Base-by-base conservation (phyloP, 1,140 invertebrate genomes). In the Melitaea cinxia region DNA sequence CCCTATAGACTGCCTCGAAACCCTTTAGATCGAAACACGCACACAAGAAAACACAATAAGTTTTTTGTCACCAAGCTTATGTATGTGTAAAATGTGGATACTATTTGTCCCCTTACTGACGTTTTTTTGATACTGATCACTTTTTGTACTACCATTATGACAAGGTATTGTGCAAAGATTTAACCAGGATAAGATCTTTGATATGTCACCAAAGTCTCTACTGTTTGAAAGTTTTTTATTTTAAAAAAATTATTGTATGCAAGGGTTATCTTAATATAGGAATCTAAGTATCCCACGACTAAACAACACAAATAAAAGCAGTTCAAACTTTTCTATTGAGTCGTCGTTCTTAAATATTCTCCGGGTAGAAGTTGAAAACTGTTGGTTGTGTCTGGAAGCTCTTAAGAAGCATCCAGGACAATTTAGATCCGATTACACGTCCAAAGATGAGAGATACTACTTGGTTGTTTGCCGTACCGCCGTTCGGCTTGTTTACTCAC, bases 61-160 rank as follows among this genome's bases (percentile, higher is more conserved):
- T 74, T 88, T 83, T 87, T 85, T 88, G 77, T 86, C 83, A 78
- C 77, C 73, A 61, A 65, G 62, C 64, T 67, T 72, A 67, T 63
- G 55, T 50, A 58, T 75, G 69, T 73, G 72, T 80, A 74, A 77
- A 75, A 75, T 78, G 66, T 82, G 77, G 77, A 81, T 83, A 77
- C 77, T 64, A 83, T 85, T 79, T 82, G 80, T 85, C 77, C 88
- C 85, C 82, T 85, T 82, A 70, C 57, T 72, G 68, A 62, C 77
- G 70, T 71, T 75, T 85, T 82, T 88, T 88, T 84, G 85, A 89
- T 91, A 85, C 77, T 76, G 78, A 89, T 91, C 82, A 81, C 78
- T 91, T 88, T 88, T 91, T 91, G 78, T 80, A 60, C 61, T 64
- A 64, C 83, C 75, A 86, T 88, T 87, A 88, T 89, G 82, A 85